phyloP scores from a whole-genome alignment of 2,113 vertebrate species.

The Neotragus pygmaeus region DNA sequence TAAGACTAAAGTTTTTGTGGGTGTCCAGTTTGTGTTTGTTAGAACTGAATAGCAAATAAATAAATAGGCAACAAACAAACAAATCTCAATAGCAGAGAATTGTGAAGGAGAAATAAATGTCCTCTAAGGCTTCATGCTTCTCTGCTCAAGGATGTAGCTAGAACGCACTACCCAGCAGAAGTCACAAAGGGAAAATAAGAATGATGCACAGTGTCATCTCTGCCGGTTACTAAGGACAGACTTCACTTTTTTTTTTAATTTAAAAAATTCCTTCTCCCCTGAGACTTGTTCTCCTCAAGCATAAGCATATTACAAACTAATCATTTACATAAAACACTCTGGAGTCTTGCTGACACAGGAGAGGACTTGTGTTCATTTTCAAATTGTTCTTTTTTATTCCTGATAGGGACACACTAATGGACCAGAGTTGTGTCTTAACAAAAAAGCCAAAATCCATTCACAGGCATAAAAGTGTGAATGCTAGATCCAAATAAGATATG shows the following conservation, averaged over 20 bases:
- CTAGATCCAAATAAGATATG: slow-evolving; percentile 7
- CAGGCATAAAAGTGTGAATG: background rate
- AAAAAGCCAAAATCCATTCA: slow-evolving; percentile 53
- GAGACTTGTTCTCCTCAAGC: slow-evolving; percentile 12
- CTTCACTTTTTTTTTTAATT: slow-evolving; percentile 30
- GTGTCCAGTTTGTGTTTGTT: background rate
- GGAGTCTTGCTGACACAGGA: slow-evolving; percentile 46
- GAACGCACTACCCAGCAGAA: background rate
- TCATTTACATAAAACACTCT: slow-evolving; percentile 55
- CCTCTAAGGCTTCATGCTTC: background rate
- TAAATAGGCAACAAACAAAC: background rate
- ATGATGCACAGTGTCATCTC: background rate
- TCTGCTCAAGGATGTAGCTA: background rate
- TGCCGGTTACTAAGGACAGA: slow-evolving; percentile 11
- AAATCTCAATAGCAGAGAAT: background rate
- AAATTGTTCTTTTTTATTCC: slow-evolving; percentile 52
- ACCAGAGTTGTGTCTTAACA: slow-evolving; percentile 19
- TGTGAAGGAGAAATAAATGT: background rate
- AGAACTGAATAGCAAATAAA: background rate
- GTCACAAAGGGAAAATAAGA: background rate
- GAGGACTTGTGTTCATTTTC: slow-evolving; percentile 54
- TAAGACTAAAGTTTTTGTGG: background rate
- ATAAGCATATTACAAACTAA: slow-evolving; percentile 45
- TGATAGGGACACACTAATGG: slow-evolving; percentile 26
- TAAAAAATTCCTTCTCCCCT: slow-evolving; percentile 16